Evolutionary conservation across 2,113 vertebrate genomes (phyloP).

Genomic region (Sebastes fasciatus): DNA sequence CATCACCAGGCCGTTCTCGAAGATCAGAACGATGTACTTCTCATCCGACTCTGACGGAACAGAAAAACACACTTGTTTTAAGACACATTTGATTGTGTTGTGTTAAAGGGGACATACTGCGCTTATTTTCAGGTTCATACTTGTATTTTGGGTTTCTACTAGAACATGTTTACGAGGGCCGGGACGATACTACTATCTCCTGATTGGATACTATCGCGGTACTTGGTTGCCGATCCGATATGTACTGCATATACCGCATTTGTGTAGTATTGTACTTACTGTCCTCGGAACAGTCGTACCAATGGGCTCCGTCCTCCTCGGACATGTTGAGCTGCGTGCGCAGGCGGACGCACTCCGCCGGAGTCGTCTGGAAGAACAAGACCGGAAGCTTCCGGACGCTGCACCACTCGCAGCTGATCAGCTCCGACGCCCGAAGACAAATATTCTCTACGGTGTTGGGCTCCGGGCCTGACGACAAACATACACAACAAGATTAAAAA

Average conservation of each 20-base stretch:
- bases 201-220: too few relatives aligned
- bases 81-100: too few relatives aligned
- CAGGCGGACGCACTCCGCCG: conserved; percentile 87
- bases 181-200: too few relatives aligned
- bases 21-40: conserved; percentile 96
- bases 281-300: conserved; percentile 90
- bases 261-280: conserved; percentile 81
- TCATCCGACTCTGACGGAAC: conserved; percentile 88
- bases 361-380: conserved; percentile 91
- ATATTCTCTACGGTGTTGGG: conserved; percentile 81
- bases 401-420: conserved; percentile 97
- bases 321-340: conserved; percentile 90
- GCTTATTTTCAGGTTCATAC: too few relatives aligned
- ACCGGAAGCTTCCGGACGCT: conserved; percentile 93
- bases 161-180: too few relatives aligned
- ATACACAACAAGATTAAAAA: background rate
- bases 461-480: conserved; percentile 57
- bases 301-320: conserved; percentile 84
- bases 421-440: conserved; percentile 89
- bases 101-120: too few relatives aligned
- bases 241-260: background rate
- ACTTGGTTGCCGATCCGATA: too few relatives aligned
- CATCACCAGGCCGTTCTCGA: conserved; percentile 90
- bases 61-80: conserved; percentile 10
- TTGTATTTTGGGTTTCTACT: too few relatives aligned